Evolutionary conservation across 2,113 vertebrate species (phyloP).

Genomic region (Cavia aperea): DNA sequence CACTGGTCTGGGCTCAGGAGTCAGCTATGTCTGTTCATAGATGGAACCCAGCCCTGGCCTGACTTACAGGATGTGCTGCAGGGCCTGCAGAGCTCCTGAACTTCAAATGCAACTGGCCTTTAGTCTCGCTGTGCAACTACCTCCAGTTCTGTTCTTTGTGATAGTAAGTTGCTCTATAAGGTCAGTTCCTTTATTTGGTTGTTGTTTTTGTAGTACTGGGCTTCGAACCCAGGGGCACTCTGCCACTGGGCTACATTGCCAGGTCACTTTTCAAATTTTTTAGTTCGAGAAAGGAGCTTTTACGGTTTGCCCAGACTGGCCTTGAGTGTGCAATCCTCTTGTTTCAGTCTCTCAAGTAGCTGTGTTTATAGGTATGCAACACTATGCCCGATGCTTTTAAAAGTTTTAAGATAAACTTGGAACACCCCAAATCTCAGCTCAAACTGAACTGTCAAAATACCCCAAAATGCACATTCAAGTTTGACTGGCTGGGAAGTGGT

Average conservation of each 20-base stretch:
- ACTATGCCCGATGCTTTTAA: neutral
- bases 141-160: neutral
- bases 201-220: neutral
- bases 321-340: neutral
- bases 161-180: neutral
- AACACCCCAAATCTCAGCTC: neutral
- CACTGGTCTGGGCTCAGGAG: neutral
- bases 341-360: neutral
- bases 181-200: neutral
- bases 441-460: neutral
- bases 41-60: neutral
- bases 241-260: neutral
- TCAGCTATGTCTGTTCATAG: fast-evolving
- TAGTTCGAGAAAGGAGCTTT: neutral
- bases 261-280: neutral
- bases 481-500: neutral
- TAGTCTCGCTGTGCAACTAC: neutral
- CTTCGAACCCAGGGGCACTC: neutral
- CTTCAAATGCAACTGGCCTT: neutral
- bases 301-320: neutral
- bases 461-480: conserved; percentile 28
- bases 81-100: neutral
- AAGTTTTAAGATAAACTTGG: neutral
- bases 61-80: too few species aligned
- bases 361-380: neutral